Evolutionary conservation across 2,797 vertebrate species (phyloP), one percentile per base, ranked within the genome.

Genomic region (Pelodytes ibericus): DNA sequence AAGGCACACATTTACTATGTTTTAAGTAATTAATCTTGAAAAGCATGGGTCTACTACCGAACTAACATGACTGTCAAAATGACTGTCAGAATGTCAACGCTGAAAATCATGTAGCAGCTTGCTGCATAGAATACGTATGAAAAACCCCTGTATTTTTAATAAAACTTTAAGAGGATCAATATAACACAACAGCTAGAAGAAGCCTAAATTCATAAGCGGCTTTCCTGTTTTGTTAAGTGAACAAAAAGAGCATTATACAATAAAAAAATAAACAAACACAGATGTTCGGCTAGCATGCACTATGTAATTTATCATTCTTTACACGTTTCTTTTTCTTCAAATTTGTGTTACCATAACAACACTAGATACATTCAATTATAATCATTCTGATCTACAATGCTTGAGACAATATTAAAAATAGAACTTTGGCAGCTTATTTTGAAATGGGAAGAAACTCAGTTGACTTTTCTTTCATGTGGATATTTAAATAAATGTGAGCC

Each of bases 331-430:
- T 67, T 41, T 72, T 67, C 66, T 72, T 67, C 39, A 67, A 51
- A 60, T 67, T 67, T 77, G 36, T 59, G 75, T 78, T 72, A 25
- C 70, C 63, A 67, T 78, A 72, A 78, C 75, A 78, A 78, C 75
- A 78, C 25, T 36, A 26, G 70, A 78, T 67, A 72, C 70, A 67
- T 72, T 65, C 47, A 72, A 78, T 78, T 78, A 72, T 29, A 53
- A 72, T 78, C 61, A 58, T 65, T 33, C 62, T 36, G 66, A 59
- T 77, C 61, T 78, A 36, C 75, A 59, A 27, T 31, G 39, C 53
- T 65, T 77, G 59, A 77, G 61, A 72, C 75, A 51, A 65, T 57
- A 77, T 64, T 77, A 71, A 64, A 72, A 77, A 71, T 71, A 72
- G 68, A 77, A 65, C 36, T 59, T 26, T 18, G 39, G 51, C 20